Evolutionary conservation across 2,113 vertebrate species (phyloP), one percentile per base, ranked within the genome.

Genomic region (Stictonetta naevosa): DNA sequence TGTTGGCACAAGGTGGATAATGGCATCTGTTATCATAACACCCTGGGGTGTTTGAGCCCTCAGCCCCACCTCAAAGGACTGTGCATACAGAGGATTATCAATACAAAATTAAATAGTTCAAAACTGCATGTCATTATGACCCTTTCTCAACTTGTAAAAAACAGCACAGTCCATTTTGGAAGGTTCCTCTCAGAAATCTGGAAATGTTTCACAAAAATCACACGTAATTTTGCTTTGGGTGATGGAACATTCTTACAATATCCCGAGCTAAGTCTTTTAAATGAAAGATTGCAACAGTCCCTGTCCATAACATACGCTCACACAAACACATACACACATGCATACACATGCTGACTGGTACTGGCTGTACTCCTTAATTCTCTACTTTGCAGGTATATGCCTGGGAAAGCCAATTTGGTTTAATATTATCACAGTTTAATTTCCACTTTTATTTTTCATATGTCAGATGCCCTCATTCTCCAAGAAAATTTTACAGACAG

Each of bases 11-110:
- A 85, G 93, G 82, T 96, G 86, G 69, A 83, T 81, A 46, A 16
- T 95, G 89, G 71, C 88, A 92, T 97, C 96, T 97, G 90, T 92
- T 97, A 80, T 8, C 2, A 0, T 11, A 79, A 92, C 91, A 90
- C 85, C 83, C 95, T 90, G 91, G 83, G 78, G 89, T 88, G 81
- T 72, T 83, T 3, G 46, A 91, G 83, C 59, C 78, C 53, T 73
- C 0, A 0, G 77, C 87, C 42, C 66, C 86, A 48, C 55, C 66
- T 52, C 46, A 26, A 40, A 94, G 91, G 93, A 46, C 56, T 74
- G 23, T 82, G 83, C 79, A 42, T 69, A 75, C 73, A 93, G n/a
- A 88, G 48, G 63, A 76, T 76, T 92, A 56, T 7, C 89, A 83
- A 15, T 79, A 38, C 10, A 66, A 82, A 93, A 64, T 67, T 59